Percentiles rank a stretch among this genome's conserved stretches.
phyloP scores from a whole-genome alignment of 2,113 vertebrate genomes.

The Chloropsis hardwickii region DNA sequence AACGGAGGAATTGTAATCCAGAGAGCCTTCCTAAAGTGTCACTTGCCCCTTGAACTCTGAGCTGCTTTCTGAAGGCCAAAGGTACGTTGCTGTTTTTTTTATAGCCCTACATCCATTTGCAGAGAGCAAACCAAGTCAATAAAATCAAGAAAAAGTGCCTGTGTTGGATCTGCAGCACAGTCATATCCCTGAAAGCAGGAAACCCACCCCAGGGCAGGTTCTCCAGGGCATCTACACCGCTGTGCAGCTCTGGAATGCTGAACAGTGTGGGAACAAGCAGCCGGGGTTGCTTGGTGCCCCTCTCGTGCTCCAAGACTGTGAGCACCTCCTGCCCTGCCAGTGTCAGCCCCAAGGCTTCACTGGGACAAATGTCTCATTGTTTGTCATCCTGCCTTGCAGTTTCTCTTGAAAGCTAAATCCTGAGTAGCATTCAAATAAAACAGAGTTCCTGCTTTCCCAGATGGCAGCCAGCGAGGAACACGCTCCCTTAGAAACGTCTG shows the following conservation, averaged over 20 bases:
- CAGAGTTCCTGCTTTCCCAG: neutral
- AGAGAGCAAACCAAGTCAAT: neutral
- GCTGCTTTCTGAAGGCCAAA: neutral
- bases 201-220: neutral
- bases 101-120: neutral
- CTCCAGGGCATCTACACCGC: neutral
- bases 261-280: neutral
- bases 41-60: neutral
- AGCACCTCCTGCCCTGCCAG: neutral
- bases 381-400: neutral
- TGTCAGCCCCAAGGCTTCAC: neutral
- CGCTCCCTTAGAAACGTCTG: neutral
- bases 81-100: neutral
- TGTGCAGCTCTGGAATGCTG: neutral
- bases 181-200: rapidly evolving
- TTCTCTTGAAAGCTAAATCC: neutral
- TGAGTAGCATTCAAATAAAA: neutral
- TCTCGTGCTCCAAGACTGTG: neutral
- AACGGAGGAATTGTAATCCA: neutral
- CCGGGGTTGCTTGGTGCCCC: neutral
- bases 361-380: neutral
- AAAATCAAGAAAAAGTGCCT: neutral
- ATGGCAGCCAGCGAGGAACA: neutral
- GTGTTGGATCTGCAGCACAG: neutral
- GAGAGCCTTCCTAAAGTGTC: neutral